Base-by-base conservation (phyloP, 2,113 vertebrate genomes). In the Chelonoidis abingdonii region DNA sequence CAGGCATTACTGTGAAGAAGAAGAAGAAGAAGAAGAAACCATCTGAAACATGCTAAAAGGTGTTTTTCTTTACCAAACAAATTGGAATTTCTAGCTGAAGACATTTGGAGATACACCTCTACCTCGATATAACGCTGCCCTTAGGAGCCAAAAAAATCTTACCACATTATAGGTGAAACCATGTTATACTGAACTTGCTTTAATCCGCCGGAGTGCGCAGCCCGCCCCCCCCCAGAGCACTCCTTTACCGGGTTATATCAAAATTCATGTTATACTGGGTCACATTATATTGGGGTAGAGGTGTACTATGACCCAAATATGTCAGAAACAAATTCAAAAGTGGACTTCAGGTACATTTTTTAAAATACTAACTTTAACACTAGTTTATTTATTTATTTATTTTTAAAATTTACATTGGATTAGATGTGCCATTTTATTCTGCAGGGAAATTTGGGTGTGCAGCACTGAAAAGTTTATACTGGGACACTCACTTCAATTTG, bases 361-460 rank as follows among this genome's bases (percentile, higher is more conserved):
- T 59, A 35, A 62, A 62, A 62, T 13, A 62, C 59, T 62, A 44
- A 4, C 44, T 44, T n/a, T n/a, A 44, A 44, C 44, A 6, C 44
- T 44, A 6, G 44, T 44, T 44, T 44, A 44, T 54, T 54, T 54
- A 5, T 38, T 83, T 91, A n/a, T 10, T 69, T 35, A 25, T 59
- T 57, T 62, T 1, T 27, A 54, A 7, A 3, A 8, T 79, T 79
- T 79, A 6, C 82, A 10, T n/a, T 35, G 54, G 4, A 16, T 49
- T 6, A 2, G 50, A 91, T 52, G 5, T 31, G 29, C 5, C 59
- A 62, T 62, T 62, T 62, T 62, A 31, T 62, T 62, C 2, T 38
- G 21, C 65, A 75, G 0, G 8, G 76, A 24, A 0, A 10, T 4
- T 1, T 49, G 19, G 38, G 50, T 7, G 3, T 57, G 6, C 53